Percentiles rank a stretch among this genome's conserved stretches.
phyloP scores from a whole-genome alignment of 2,888 invertebrate genomes.

The Ectemnius cavifrons region DNA sequence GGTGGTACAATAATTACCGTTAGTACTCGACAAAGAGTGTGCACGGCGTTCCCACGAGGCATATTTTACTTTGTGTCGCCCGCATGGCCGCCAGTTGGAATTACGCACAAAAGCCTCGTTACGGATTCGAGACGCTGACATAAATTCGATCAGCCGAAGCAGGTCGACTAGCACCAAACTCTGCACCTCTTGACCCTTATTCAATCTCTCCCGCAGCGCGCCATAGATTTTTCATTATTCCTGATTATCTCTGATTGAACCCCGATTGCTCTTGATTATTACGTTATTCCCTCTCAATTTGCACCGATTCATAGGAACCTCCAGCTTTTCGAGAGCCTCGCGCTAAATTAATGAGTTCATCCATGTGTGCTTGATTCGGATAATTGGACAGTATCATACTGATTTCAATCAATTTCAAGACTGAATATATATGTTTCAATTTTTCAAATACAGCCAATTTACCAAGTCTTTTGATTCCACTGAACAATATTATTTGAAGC shows the following conservation, averaged over 20 bases:
- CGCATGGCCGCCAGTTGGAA: slow-evolving; percentile 46
- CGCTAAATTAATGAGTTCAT: too few species aligned
- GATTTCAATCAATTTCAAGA: not conserved
- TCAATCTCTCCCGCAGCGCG: not conserved
- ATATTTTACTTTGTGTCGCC: slow-evolving; percentile 41
- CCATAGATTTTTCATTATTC: slow-evolving; percentile 1
- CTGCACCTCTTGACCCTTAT: not conserved
- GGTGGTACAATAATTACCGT: slow-evolving; percentile 23
- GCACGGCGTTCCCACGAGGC: slow-evolving; percentile 51
- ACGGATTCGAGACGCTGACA: slow-evolving; percentile 40
- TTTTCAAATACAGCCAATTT: too few species aligned
- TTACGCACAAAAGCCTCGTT: slow-evolving; percentile 53
- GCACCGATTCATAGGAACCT: too few species aligned
- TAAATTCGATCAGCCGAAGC: slow-evolving; percentile 30
- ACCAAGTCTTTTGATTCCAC: too few species aligned
- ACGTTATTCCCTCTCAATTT: too few species aligned
- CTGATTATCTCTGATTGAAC: not conserved
- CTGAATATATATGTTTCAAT: too few species aligned
- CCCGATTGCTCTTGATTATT: not conserved
- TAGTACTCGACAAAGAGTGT: slow-evolving; percentile 34
- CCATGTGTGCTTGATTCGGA: not conserved
- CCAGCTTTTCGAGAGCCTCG: too few species aligned
- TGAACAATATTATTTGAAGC: too few species aligned
- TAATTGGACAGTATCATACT: not conserved
- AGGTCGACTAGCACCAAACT: slow-evolving; percentile 5